Percentiles rank a stretch among this genome's conserved stretches.
These are phyloP conservation scores for Pterocles burchelli DNA, from an alignment of 2,113 vertebrate species.

Conservation along the genomic window DNA sequence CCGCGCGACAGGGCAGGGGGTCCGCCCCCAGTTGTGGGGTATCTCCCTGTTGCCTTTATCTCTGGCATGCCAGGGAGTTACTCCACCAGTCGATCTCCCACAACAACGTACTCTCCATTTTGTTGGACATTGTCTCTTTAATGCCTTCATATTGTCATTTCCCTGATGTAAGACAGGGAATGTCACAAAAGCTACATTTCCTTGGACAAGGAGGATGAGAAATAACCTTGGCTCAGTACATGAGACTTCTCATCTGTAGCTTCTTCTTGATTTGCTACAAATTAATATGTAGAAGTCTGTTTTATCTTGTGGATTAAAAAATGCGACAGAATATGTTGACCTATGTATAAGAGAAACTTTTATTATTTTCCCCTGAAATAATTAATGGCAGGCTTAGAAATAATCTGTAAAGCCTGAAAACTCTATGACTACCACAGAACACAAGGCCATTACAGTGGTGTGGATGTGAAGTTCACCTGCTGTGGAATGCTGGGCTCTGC, in stretches of 20 bases:
- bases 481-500: neutral
- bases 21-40: too few species aligned
- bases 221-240: neutral
- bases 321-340: neutral
- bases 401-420: neutral
- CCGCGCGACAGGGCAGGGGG: too few species aligned
- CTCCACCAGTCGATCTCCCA: too few species aligned
- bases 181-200: neutral
- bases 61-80: too few species aligned
- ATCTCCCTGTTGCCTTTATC: too few species aligned
- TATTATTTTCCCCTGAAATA: neutral
- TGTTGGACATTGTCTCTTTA: neutral
- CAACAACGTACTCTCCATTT: neutral
- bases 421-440: neutral
- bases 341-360: neutral
- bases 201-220: neutral
- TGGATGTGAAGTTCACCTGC: neutral
- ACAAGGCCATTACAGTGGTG: neutral
- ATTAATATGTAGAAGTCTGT: neutral
- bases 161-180: neutral
- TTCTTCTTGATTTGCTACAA: neutral
- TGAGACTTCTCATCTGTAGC: neutral
- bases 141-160: neutral
- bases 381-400: neutral
- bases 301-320: neutral